phyloP scores from a whole-genome alignment of 2,113 vertebrate genomes.

The Cephalopholis sonnerati region DNA sequence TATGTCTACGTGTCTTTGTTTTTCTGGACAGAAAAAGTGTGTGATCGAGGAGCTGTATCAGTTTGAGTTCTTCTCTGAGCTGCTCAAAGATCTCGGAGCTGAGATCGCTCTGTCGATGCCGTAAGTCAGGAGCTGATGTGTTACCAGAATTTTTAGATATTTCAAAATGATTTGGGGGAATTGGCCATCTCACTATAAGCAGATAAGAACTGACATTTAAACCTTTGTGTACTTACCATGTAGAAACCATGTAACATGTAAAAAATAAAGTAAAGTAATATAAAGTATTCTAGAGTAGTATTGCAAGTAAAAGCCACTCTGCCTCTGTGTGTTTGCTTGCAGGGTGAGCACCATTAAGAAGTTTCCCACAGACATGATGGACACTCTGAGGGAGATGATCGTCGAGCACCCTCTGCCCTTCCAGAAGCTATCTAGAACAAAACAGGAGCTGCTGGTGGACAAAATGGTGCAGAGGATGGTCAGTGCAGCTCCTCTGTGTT shows the following conservation, averaged over 20 bases:
- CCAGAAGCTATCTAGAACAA: slow-evolving; percentile 66
- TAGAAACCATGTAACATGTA: too few species aligned
- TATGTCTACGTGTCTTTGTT: background rate
- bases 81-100: slow-evolving; percentile 79
- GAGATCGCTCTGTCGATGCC: slow-evolving; percentile 84
- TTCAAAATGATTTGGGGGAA: background rate
- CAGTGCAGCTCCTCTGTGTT: slow-evolving; percentile 14
- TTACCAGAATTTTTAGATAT: background rate
- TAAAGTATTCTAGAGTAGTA: background rate
- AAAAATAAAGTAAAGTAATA: background rate
- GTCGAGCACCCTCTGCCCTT: slow-evolving; percentile 75
- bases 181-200: background rate
- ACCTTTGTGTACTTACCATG: background rate
- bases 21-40: slow-evolving; percentile 83
- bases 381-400: slow-evolving; percentile 77
- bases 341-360: slow-evolving; percentile 83
- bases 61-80: slow-evolving; percentile 79
- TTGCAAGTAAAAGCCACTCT: background rate
- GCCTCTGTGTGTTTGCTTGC: slow-evolving; percentile 27
- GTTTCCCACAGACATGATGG: slow-evolving; percentile 78
- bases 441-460: slow-evolving; percentile 83
- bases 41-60: slow-evolving; percentile 77
- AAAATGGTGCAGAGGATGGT: slow-evolving; percentile 84
- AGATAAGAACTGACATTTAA: background rate
- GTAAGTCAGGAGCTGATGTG: slow-evolving; percentile 74